Conservation (phyloP, 2,888 invertebrate species). For the Timema podura region DNA sequence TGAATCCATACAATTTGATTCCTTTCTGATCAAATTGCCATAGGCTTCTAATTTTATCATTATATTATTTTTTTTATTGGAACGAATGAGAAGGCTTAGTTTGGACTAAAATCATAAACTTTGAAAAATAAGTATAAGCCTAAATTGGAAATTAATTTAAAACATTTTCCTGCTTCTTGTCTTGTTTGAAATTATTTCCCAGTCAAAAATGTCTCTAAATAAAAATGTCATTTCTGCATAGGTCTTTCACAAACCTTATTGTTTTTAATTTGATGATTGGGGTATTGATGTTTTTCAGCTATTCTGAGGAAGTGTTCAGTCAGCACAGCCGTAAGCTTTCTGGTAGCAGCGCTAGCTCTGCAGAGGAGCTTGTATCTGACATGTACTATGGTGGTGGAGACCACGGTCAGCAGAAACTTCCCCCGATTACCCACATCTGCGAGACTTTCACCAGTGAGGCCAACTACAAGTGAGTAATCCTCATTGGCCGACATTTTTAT, state of each 20-base stretch:
- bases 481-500: too few relatives aligned
- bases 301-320: slow-evolving; percentile 64
- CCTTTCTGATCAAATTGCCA: too few relatives aligned
- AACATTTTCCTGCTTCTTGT: too few relatives aligned
- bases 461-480: slow-evolving; percentile 25
- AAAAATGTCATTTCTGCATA: background rate
- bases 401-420: slow-evolving; percentile 11
- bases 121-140: too few relatives aligned
- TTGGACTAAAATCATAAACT: too few relatives aligned
- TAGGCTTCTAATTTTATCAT: too few relatives aligned
- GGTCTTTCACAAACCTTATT: background rate
- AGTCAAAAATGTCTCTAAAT: background rate
- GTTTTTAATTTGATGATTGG: background rate
- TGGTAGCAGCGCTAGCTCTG: slow-evolving; percentile 43
- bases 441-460: slow-evolving; percentile 26
- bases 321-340: slow-evolving; percentile 61
- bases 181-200: too few relatives aligned
- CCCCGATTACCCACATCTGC: slow-evolving; percentile 27
- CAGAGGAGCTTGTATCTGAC: slow-evolving; percentile 48
- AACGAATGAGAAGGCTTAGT: too few relatives aligned
- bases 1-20: too few relatives aligned
- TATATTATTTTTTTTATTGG: too few relatives aligned
- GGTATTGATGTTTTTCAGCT: slow-evolving; percentile 43
- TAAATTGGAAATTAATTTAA: too few relatives aligned
- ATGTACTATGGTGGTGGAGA: slow-evolving; percentile 38